Evolutionary conservation across 2,113 vertebrate genomes (phyloP), one percentile per base, ranked within the genome.

Genomic region (Cryptomyrus ogoouensis): DNA sequence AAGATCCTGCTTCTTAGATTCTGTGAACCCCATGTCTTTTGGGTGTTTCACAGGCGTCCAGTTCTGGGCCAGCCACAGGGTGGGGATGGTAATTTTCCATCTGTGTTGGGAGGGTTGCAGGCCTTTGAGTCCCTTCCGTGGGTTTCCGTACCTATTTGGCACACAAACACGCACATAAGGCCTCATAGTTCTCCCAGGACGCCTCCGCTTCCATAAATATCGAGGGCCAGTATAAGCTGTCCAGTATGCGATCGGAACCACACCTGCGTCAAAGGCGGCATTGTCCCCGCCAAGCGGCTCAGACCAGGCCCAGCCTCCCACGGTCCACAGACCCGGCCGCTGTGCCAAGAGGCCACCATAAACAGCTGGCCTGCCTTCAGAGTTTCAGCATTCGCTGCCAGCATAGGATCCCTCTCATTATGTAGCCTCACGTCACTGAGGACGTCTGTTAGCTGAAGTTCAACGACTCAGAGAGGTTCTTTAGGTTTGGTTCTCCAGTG

Each of bases 241-340:
- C 89, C 92, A 92, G 92, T 94, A 91, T 94, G 92, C 42, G 74
- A 91, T 90, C 89, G 88, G 89, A 92, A 74, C 91, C 90, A 46
- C 87, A 85, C 74, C 90, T 89, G 92, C 90, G 93, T 96, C 92
- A 96, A 95, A 95, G 92, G 93, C 92, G 91, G 92, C 94, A 83
- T 93, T 96, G 94, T 96, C 92, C 83, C 88, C 92, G 87, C 88
- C 5, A 15, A 39, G 31, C 12, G 6, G 74, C 74, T 42, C 31
- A 39, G 91, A 91, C 89, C 89, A 5, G 83, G 90, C 91, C 93
- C 91, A 91, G 90, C 91, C 89, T 92, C 74, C 90, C 17, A 35
- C 87, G 92, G 93, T 92, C 88, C 87, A 90, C 94, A 92, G 91
- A 93, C 92, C 44, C 21, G 15, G 49, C 89, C 2, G 44, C 31